Base-by-base conservation (phyloP, 2,888 invertebrate species). In the Hirtodrosophila histrioides region DNA sequence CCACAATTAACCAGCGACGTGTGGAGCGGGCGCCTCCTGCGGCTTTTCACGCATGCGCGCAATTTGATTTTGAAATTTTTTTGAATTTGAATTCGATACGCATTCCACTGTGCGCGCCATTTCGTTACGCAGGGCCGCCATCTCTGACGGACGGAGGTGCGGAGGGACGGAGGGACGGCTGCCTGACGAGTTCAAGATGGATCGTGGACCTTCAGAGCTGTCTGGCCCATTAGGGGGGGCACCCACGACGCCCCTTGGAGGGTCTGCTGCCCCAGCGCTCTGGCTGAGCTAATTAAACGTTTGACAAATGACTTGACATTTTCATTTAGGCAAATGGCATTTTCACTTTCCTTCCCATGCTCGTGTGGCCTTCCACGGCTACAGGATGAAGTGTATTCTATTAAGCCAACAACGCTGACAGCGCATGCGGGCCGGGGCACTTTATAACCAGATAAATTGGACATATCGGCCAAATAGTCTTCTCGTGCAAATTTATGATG, bases 231-330 rank as follows among this genome's bases (percentile, higher is more conserved):
- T 64, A 64, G 54, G 61, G 60, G 54, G 61, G 62, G 77, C 74
- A 63, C 76, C 76, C 57, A 27, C 37, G 41, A 37, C 17, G 49
- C 69, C 61, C 27, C 65, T 57, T 35, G 62, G 49, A 33, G 71
- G 12, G 35, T 24, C 51, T 31, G 29, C 27, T 62, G 9, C 44
- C 55, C 61, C 53, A 53, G 46, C 33, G 55, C 35, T 31, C 37
- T 17, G 36, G 66, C 43, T 61, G 45, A 54, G 71, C 72, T 73
- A 82, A 82, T 82, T 84, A 75, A 82, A 68, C 48, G 58, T 65
- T 85, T 83, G 83, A 83, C 85, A 83, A 83, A 83, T 85, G 85
- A 75, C 78, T 79, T 82, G 82, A 84, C 82, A 79, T 73, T 78
- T 79, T 62, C 78, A 83, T 83, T 83, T 75, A 29, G 69, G 55